A percentile compares a stretch with the other conserved stretches of the same genome.
These are phyloP conservation scores for Charaxes varanes DNA, from an alignment of 1,140 invertebrate species.

Conservation along the genomic window DNA sequence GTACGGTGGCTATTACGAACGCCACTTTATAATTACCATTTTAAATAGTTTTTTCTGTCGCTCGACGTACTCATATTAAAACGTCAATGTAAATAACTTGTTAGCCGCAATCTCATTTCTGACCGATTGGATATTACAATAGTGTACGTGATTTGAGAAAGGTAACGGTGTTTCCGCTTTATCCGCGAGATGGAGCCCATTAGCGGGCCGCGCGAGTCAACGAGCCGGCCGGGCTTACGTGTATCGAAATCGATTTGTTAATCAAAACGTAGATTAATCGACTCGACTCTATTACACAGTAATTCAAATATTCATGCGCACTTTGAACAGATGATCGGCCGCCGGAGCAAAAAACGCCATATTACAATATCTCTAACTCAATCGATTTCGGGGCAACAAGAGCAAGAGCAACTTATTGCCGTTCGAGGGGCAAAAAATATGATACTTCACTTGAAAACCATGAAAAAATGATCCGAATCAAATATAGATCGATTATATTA, in stretches of 20 bases:
- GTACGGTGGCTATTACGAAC: conserved; percentile 64
- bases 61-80: conserved; percentile 70
- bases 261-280: conserved; percentile 22
- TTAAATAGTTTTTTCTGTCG: conserved; percentile 70
- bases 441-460: conserved; percentile 31
- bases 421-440: conserved; percentile 30
- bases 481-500: conserved; percentile 42
- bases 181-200: conserved; percentile 66
- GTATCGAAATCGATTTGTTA: conserved; percentile 25
- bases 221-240: conserved; percentile 13
- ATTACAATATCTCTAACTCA: conserved; percentile 24
- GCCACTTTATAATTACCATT: conserved; percentile 70
- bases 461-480: conserved; percentile 35
- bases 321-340: conserved; percentile 14
- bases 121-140: conserved; percentile 72
- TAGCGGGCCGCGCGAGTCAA: conserved; percentile 28
- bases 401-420: conserved; percentile 22
- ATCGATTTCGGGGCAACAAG: conserved; percentile 22
- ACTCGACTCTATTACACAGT: conserved; percentile 15
- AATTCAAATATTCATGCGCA: conserved; percentile 11
- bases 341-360: conserved; percentile 12
- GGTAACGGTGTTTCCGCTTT: conserved; percentile 68
- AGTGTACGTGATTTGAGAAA: conserved; percentile 72
- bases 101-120: conserved; percentile 74
- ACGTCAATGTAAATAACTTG: conserved; percentile 74